Evolutionary conservation across 2,797 vertebrate species (phyloP).

Genomic region (Gorsachius magnificus): DNA sequence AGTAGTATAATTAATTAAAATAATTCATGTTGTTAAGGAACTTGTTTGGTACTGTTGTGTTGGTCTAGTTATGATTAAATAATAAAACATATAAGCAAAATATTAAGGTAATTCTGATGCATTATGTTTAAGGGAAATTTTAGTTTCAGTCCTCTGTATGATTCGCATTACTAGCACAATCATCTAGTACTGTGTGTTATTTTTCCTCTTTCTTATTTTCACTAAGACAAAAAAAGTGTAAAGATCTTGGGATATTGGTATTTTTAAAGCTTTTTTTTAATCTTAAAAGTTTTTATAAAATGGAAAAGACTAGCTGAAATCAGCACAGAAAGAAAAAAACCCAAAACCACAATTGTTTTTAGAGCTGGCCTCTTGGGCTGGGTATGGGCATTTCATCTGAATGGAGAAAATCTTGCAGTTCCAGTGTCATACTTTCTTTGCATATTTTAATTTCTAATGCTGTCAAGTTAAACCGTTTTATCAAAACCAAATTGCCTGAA

Average conservation of each 20-base stretch:
- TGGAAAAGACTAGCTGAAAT: background rate
- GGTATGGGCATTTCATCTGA: background rate
- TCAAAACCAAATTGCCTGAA: background rate
- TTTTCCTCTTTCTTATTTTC: background rate
- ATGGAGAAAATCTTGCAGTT: background rate
- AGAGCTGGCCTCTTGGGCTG: background rate
- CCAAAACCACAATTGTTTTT: background rate
- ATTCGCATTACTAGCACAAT: background rate
- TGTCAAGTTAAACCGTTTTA: background rate
- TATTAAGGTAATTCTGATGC: background rate
- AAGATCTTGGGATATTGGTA: background rate
- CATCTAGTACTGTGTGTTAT: background rate
- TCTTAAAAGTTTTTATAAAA: background rate
- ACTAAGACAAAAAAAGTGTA: background rate
- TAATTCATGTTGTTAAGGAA: background rate
- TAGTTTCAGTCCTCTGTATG: background rate
- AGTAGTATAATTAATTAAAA: background rate
- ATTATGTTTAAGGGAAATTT: background rate
- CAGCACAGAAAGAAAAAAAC: background rate
- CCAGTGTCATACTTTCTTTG: background rate
- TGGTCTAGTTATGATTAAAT: background rate
- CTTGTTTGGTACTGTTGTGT: background rate
- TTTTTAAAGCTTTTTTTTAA: background rate
- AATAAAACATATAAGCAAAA: background rate
- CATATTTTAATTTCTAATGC: background rate